Evolutionary conservation across 2,797 vertebrate genomes (phyloP), one percentile per base, ranked within the genome.

Genomic region (Anguilla pacifica): DNA sequence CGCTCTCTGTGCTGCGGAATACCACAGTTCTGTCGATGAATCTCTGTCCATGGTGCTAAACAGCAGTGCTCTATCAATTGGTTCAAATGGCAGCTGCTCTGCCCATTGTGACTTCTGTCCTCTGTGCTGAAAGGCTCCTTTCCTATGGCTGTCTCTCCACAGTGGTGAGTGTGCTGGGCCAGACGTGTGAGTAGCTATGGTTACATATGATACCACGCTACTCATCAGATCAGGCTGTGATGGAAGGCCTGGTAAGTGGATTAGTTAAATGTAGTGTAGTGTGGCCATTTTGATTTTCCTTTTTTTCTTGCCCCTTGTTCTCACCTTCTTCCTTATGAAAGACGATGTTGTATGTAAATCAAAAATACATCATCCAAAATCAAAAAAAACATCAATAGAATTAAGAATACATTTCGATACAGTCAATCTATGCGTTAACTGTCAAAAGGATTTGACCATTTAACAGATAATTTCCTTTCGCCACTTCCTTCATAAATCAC

Each of bases 41-140:
- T 67, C 79, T 82, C 46, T 49, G 79, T 25, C 43, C 79, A 82
- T 77, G 31, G 72, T 49, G 79, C 79, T 49, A 46, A 51, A 49
- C 79, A 1, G 74, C 70, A 74, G 7, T 31, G 70, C 31, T 72
- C 70, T 72, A 6, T 31, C 28, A 28, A 9, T 72, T 5, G 70
- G 1, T 72, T 6, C 28, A 35, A 39, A 39, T 35, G 11, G 15
- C 39, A 79, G 43, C 39, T 5, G 74, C 35, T 46, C 74, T 79
- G 15, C 13, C 70, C 10, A 74, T 74, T 31, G 70, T 39, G 28
- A 53, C 55, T 17, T 15, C 55, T 53, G 11, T 10, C 17, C 25
- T 64, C 61, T 3, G 10, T 35, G 2, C 70, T 31, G 70, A 13
- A 2, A 11, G 31, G 13, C 35, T 79, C 74, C 19, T 4, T 39